These are phyloP conservation scores for Synergus gifuensis DNA, from an alignment of 2,888 invertebrate species.

Conservation along the genomic window DNA sequence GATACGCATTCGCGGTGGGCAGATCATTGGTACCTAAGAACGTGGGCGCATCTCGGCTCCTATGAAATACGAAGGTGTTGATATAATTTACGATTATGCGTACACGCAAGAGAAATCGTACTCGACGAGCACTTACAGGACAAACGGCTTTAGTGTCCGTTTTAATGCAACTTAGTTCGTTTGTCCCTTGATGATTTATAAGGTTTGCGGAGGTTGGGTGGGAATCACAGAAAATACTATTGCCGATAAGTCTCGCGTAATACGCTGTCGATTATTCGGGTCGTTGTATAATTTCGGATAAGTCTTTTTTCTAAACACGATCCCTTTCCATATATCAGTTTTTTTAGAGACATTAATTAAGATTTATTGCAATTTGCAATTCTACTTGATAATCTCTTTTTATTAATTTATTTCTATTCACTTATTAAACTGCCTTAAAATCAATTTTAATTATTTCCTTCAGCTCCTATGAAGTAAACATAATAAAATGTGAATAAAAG, in stretches of 20 bases:
- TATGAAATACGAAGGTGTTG: slow-evolving; percentile 70
- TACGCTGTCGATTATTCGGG: slow-evolving; percentile 14
- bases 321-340: background rate
- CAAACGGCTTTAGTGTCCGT: slow-evolving; percentile 44
- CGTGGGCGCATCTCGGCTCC: slow-evolving; percentile 62
- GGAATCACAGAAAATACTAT: slow-evolving; percentile 17
- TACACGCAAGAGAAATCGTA: slow-evolving; percentile 55
- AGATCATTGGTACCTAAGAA: slow-evolving; percentile 23
- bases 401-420: background rate
- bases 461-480: background rate
- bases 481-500: background rate
- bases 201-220: slow-evolving; percentile 11
- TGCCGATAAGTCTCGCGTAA: slow-evolving; percentile 15
- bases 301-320: background rate
- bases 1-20: slow-evolving; percentile 36
- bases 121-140: slow-evolving; percentile 54
- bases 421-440: background rate
- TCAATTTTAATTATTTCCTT: background rate
- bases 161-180: slow-evolving; percentile 40
- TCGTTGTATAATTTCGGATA: slow-evolving; percentile 23
- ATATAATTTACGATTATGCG: slow-evolving; percentile 72
- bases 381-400: background rate
- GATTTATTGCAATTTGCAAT: background rate
- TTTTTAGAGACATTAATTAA: background rate
- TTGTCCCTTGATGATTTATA: slow-evolving; percentile 40